Evolutionary conservation across 2,888 invertebrate species (phyloP).

Genomic region (Troides helena): DNA sequence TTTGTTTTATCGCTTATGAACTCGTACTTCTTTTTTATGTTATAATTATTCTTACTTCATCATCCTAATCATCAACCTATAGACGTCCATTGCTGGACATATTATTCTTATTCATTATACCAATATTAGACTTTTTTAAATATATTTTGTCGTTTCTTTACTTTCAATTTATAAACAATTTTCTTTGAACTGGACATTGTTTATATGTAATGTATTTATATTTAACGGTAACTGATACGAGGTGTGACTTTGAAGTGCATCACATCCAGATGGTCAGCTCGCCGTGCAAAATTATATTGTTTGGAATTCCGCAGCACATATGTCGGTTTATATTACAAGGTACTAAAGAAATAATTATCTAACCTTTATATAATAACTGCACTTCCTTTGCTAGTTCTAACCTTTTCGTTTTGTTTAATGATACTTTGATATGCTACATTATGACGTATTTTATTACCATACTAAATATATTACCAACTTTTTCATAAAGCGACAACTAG

Average conservation of each 20-base stretch:
- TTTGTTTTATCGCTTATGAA: too few relatives aligned
- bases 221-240: conserved; percentile 9
- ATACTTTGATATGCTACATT: too few relatives aligned
- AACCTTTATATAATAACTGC: neutral
- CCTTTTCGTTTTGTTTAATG: too few relatives aligned
- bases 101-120: too few relatives aligned
- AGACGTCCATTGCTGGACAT: too few relatives aligned
- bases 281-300: conserved; percentile 41
- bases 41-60: too few relatives aligned
- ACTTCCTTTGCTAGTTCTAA: neutral
- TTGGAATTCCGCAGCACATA: conserved; percentile 41
- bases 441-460: neutral
- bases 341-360: conserved; percentile 24
- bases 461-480: neutral
- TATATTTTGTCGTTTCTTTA: neutral
- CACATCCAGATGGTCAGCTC: conserved; percentile 50
- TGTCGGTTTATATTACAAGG: conserved; percentile 9
- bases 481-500: too few relatives aligned
- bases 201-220: neutral
- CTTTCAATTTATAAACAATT: neutral
- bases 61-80: too few relatives aligned
- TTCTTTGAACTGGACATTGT: neutral
- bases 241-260: conserved; percentile 36
- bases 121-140: too few relatives aligned
- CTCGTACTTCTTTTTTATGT: too few relatives aligned